phyloP scores from a whole-genome alignment of 2,888 invertebrate species.

The Acleris cristana region DNA sequence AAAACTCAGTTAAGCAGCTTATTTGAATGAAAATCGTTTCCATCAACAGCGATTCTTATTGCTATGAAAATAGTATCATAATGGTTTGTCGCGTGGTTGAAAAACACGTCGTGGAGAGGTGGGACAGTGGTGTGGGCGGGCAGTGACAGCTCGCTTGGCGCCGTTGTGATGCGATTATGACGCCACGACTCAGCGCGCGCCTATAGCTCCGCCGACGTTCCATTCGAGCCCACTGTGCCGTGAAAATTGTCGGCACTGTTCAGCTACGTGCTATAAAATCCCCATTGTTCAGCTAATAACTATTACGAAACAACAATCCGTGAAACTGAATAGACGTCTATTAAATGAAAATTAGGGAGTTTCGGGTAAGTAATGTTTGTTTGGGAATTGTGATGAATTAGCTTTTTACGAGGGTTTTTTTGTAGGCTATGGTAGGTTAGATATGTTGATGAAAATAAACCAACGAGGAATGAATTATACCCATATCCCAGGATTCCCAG shows the following conservation, averaged over 20 bases:
- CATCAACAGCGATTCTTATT: constrained; percentile 58
- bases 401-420: no score
- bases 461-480: no score
- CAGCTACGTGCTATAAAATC: constrained; percentile 73
- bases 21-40: constrained; percentile 64
- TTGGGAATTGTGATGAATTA: not conserved
- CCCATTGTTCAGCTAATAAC: constrained; percentile 80
- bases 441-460: no score
- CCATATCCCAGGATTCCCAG: no score
- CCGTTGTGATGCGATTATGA: constrained; percentile 87
- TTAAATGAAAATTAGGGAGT: constrained; percentile 48
- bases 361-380: constrained; percentile 19
- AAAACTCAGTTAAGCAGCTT: constrained; percentile 50
- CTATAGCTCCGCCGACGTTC: constrained; percentile 76
- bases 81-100: constrained; percentile 79
- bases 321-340: constrained; percentile 63
- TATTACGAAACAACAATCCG: constrained; percentile 77
- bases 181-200: constrained; percentile 86
- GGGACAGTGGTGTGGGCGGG: constrained; percentile 48
- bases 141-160: constrained; percentile 54
- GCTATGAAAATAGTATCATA: constrained; percentile 78
- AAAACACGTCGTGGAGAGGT: constrained; percentile 59
- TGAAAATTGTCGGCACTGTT: constrained; percentile 80
- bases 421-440: no score
- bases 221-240: constrained; percentile 73